Conservation (phyloP, 2,888 invertebrate genomes). For the Lepeophtheirus nordmannii region DNA sequence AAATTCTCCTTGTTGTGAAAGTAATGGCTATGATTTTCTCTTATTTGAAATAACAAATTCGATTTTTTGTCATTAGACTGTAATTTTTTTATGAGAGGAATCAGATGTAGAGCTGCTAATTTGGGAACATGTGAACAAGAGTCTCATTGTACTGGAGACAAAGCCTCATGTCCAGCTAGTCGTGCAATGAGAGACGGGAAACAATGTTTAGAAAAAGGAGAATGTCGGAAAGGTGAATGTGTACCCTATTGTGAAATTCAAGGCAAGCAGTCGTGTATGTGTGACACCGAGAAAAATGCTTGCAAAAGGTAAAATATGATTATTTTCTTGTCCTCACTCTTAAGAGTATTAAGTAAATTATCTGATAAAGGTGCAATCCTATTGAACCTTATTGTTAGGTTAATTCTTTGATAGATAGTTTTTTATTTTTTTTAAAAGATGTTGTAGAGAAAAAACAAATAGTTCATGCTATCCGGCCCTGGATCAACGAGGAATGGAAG, state of each 20-base stretch:
- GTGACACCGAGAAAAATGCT: constrained; percentile 70
- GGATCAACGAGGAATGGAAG: constrained; percentile 43
- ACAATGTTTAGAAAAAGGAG: constrained; percentile 66
- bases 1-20: constrained; percentile 87
- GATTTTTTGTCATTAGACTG: constrained; percentile 41
- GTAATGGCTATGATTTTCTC: background rate
- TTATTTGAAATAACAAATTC: background rate
- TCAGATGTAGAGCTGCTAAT: constrained; percentile 65
- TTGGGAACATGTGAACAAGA: constrained; percentile 83
- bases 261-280: constrained; percentile 85
- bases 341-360: too few relatives aligned
- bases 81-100: constrained; percentile 54
- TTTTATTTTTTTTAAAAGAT: constrained; percentile 44
- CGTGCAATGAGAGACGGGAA: constrained; percentile 72
- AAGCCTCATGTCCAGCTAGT: constrained; percentile 66
- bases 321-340: too few relatives aligned
- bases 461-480: constrained; percentile 81
- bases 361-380: too few relatives aligned
- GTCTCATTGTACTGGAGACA: constrained; percentile 57
- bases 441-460: constrained; percentile 77
- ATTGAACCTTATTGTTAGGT: too few relatives aligned
- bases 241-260: constrained; percentile 88
- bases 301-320: constrained; percentile 44
- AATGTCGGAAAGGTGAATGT: constrained; percentile 78
- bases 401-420: too few relatives aligned